A percentile compares a stretch with the other conserved stretches of the same genome.
Evolutionary conservation across 2,797 vertebrate species (phyloP).

Genomic region (Sitta carolinensis): DNA sequence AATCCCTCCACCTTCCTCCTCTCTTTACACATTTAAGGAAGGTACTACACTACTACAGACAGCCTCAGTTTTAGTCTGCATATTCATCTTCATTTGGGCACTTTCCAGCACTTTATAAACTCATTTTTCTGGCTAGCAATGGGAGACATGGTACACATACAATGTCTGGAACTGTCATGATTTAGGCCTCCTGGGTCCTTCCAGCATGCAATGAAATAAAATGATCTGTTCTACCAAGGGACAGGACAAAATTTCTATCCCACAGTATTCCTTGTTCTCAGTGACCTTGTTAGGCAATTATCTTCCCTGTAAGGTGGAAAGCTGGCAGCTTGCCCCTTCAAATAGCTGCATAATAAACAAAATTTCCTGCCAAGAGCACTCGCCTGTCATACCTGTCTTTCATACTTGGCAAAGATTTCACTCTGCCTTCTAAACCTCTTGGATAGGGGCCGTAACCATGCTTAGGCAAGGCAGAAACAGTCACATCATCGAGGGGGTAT

Average conservation of each 20-base stretch:
- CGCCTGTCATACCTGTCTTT: neutral
- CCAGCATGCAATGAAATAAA: neutral
- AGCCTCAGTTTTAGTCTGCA: neutral
- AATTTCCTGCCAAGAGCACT: neutral
- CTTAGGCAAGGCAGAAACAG: neutral
- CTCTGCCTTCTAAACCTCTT: neutral
- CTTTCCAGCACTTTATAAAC: neutral
- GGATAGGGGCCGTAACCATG: accelerated
- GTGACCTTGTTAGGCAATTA: neutral
- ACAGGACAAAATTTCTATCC: neutral
- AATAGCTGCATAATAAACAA: neutral
- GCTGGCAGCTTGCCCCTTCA: slow-evolving; percentile 4
- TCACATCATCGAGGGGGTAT: neutral
- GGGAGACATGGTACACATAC: neutral
- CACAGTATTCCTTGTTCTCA: neutral
- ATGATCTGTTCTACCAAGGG: neutral
- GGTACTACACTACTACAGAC: neutral
- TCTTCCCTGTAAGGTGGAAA: neutral
- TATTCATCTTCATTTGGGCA: neutral
- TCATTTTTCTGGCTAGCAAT: neutral
- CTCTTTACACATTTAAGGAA: neutral
- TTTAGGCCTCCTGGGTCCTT: neutral
- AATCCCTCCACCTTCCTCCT: accelerated
- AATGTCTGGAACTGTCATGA: neutral
- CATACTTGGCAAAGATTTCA: neutral